Evolutionary conservation across 2,888 invertebrate species (phyloP), one percentile per base, ranked within the genome.

Genomic region (Brachylomia viminalis): DNA sequence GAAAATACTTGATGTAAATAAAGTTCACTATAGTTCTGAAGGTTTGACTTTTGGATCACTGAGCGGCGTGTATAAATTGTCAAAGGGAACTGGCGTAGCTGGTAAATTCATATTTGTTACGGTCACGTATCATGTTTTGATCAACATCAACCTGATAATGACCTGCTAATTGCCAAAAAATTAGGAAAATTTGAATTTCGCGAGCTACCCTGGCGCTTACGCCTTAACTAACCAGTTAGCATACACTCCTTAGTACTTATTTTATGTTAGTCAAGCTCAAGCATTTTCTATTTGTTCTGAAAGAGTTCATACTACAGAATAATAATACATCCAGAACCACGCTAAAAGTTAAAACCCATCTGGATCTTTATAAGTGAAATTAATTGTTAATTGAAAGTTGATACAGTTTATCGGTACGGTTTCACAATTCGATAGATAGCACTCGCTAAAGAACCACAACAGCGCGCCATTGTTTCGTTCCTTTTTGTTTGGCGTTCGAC

Each of bases 311-410:
- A 47, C 58, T n/a, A 58, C 20, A 11, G 23, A 7, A n/a, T n/a
- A n/a, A n/a, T n/a, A n/a, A n/a, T n/a, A n/a, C n/a, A n/a, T 20
- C 38, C 15, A 38, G 20, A 73, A 79, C n/a, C 62, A 67, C 23
- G 23, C 15, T 47, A 8, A 27, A 69, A 68, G 67, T 80, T 71
- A 38, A 61, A 69, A 77, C 59, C 49, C 30, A 71, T 70, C 30
- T 45, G 42, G 38, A 45, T 47, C 45, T 61, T 56, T 75, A 61
- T 68, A 73, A 68, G 45, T 71, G 52, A 68, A 83, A 73, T 82
- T 86, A 84, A 84, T 87, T 87, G 88, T 88, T 80, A 80, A 86
- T 85, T 75, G 83, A 83, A 87, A 82, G 84, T 85, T 85, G 85
- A 86, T 75, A 78, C 81, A 81, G 83, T 86, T 89, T 88, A 88